Conservation (phyloP, 2,888 invertebrate species). For the Ceraclea dissimilis region DNA sequence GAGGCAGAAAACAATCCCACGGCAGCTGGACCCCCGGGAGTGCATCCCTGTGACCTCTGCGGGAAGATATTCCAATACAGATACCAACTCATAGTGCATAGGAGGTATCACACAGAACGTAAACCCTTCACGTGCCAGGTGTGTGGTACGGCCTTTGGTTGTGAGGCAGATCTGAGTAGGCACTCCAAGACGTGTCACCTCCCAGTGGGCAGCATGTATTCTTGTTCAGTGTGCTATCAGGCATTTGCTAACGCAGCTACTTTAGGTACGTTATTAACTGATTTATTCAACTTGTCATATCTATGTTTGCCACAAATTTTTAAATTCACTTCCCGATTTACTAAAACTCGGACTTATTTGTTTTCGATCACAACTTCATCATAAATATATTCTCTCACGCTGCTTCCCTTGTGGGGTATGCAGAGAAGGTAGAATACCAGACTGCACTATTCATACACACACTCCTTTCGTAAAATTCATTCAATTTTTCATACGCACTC, state of each 20-base stretch:
- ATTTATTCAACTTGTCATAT: too few species aligned
- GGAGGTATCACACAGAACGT: constrained; percentile 76
- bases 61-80: constrained; percentile 82
- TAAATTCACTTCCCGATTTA: too few species aligned
- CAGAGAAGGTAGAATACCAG: too few species aligned
- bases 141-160: constrained; percentile 76
- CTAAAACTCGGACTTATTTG: too few species aligned
- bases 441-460: too few species aligned
- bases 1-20: constrained; percentile 53
- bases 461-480: too few species aligned
- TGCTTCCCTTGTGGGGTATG: too few species aligned
- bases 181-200: constrained; percentile 70
- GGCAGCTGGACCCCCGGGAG: constrained; percentile 48
- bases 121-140: constrained; percentile 78
- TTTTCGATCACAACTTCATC: too few species aligned
- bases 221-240: constrained; percentile 64
- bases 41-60: constrained; percentile 76
- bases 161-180: constrained; percentile 68
- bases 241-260: constrained; percentile 65
- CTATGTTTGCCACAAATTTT: too few species aligned
- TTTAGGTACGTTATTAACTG: constrained; percentile 30
- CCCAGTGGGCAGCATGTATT: constrained; percentile 69
- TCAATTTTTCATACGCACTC: too few species aligned
- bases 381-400: too few species aligned
- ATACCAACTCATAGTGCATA: constrained; percentile 80